These are phyloP conservation scores for Patagioenas fasciata DNA, from an alignment of 2,113 vertebrate genomes.

Conservation along the genomic window DNA sequence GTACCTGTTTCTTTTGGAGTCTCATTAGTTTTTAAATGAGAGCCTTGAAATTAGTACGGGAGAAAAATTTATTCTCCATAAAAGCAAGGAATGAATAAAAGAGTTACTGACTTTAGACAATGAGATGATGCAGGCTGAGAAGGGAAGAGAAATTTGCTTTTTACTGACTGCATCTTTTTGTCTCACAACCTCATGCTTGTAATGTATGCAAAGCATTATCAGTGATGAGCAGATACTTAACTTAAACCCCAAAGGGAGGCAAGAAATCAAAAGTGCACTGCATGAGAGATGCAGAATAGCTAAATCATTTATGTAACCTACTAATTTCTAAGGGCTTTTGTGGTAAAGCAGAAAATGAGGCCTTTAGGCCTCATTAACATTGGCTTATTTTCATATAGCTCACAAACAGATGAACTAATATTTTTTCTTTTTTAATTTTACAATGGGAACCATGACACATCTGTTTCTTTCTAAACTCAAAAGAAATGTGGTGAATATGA, in stretches of 20 bases:
- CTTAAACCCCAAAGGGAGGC: not conserved
- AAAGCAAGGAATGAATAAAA: not conserved
- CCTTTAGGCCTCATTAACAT: not conserved
- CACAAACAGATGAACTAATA: not conserved
- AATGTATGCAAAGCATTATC: fast-evolving
- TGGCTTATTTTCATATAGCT: not conserved
- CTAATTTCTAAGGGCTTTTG: not conserved
- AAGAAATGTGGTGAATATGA: not conserved
- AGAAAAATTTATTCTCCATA: not conserved
- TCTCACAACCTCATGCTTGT: not conserved
- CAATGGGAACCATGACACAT: not conserved
- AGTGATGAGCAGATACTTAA: not conserved
- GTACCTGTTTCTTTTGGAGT: not conserved
- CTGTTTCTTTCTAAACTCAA: not conserved
- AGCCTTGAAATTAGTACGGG: not conserved
- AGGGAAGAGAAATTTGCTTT: not conserved
- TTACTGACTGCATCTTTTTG: not conserved
- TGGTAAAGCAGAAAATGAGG: not conserved
- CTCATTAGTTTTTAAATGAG: not conserved
- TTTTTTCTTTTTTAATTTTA: not conserved
- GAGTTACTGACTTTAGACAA: not conserved
- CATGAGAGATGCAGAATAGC: not conserved
- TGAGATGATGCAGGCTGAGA: not conserved
- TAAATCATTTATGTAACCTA: not conserved
- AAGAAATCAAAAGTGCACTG: not conserved